A percentile compares a stretch with the other conserved stretches of the same genome.
Evolutionary conservation across 2,113 vertebrate genomes (phyloP).

Genomic region (Rhinoptilus africanus): DNA sequence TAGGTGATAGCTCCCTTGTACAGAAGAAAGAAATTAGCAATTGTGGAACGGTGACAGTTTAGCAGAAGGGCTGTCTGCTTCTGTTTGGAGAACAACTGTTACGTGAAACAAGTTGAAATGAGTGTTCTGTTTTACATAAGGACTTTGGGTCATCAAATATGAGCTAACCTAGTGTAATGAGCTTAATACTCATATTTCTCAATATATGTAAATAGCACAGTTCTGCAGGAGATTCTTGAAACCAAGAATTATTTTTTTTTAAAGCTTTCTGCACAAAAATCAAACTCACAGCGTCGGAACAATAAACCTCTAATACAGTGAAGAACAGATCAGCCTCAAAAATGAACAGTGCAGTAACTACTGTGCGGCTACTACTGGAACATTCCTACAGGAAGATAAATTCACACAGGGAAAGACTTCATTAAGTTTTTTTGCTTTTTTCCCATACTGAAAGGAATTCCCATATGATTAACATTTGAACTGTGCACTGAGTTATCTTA

Average conservation of each 20-base stretch:
- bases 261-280: neutral
- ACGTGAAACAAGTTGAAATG: neutral
- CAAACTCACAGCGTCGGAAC: neutral
- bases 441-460: neutral
- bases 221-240: neutral
- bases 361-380: neutral
- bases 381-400: neutral
- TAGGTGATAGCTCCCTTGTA: neutral
- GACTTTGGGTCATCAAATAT: neutral
- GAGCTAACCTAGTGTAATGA: neutral
- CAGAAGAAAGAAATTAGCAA: neutral
- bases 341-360: neutral
- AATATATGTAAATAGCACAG: neutral
- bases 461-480: neutral
- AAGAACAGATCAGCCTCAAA: neutral
- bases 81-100: neutral
- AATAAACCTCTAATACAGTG: neutral
- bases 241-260: neutral
- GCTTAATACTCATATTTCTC: neutral
- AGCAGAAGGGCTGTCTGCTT: neutral
- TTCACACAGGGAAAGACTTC: neutral
- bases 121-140: neutral
- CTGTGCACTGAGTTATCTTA: neutral
- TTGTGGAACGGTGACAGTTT: neutral
- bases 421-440: neutral